Base-by-base conservation (phyloP, 2,888 invertebrate genomes). In the Eupithecia exiguata region DNA sequence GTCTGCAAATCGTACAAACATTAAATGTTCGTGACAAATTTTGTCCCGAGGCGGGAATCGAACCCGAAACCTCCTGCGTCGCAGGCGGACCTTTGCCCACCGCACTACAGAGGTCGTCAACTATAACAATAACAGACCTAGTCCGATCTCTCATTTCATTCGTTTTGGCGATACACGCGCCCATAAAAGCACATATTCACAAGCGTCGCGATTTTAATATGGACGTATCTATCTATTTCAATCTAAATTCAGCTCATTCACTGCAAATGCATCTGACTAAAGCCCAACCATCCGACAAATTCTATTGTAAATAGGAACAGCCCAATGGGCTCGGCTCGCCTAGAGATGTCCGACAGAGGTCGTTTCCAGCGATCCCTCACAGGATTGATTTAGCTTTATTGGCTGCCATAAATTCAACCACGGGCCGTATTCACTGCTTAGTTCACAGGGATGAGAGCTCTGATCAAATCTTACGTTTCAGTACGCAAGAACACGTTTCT, bases 321-420 rank as follows among this genome's bases (percentile, higher is more conserved):
- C 81, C 81, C 81, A 80, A 81, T 82, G 82, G 82, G 83, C 84
- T 81, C 78, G 79, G 79, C 80, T 82, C 79, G 81, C 80, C 79
- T 80, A 84, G 82, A 85, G 86, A 86, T 83, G 87, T 84, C 85
- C 87, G 89, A 89, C 88, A 87, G 86, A 87, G 86, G 84, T 83
- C 85, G 86, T 83, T 83, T 79, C 84, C 85, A 38, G 25, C 66
- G 38, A 84, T 86, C 88, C 87, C 88, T 86, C 84, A 85, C 85
- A 78, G 88, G 88, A 91, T 92, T 92, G 91, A 92, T 91, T 92
- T 89, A 90, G 89, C 85, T 92, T 92, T 92, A 92, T 91, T 88
- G 88, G 87, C 82, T 72, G 84, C 85, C 88, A 91, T 92, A 92
- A 91, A 92, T 91, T 87, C 84, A 83, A 85, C 87, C 66, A 71